Percentiles rank a stretch among this genome's conserved stretches.
Evolutionary conservation across 2,888 invertebrate species (phyloP).

Genomic region (Synanthedon myopaeformis): DNA sequence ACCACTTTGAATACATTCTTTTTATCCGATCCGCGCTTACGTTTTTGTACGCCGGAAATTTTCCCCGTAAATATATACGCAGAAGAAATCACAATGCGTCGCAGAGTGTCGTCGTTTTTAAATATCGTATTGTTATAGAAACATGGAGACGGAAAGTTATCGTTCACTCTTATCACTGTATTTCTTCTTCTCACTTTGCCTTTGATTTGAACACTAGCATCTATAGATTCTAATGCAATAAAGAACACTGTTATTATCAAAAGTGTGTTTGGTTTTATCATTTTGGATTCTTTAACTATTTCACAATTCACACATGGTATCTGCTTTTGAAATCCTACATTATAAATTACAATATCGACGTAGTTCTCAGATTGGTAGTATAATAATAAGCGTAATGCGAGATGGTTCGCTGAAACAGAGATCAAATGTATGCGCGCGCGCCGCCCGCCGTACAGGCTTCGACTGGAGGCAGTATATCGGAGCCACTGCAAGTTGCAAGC

Average conservation of each 20-base stretch:
- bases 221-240: conserved; percentile 11
- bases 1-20: conserved; percentile 58
- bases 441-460: conserved; percentile 46
- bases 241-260: neutral
- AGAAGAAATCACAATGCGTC: conserved; percentile 45
- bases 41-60: conserved; percentile 49
- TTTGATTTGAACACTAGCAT: conserved; percentile 46
- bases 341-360: too few species aligned
- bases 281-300: neutral
- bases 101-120: conserved; percentile 51
- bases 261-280: neutral
- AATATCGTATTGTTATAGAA: conserved; percentile 49
- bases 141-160: conserved; percentile 40
- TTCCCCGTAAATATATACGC: conserved; percentile 65
- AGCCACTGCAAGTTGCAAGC: conserved; percentile 48
- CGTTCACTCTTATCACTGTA: conserved; percentile 52
- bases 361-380: too few species aligned
- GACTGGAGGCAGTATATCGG: conserved; percentile 58
- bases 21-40: conserved; percentile 30
- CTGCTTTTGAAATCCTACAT: too few species aligned
- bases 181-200: conserved; percentile 59
- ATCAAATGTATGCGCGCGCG: conserved; percentile 44
- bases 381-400: neutral
- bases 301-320: too few species aligned
- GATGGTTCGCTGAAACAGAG: neutral